phyloP scores from a whole-genome alignment of 1,140 invertebrate species.

The Hylyphantes graminicola region DNA sequence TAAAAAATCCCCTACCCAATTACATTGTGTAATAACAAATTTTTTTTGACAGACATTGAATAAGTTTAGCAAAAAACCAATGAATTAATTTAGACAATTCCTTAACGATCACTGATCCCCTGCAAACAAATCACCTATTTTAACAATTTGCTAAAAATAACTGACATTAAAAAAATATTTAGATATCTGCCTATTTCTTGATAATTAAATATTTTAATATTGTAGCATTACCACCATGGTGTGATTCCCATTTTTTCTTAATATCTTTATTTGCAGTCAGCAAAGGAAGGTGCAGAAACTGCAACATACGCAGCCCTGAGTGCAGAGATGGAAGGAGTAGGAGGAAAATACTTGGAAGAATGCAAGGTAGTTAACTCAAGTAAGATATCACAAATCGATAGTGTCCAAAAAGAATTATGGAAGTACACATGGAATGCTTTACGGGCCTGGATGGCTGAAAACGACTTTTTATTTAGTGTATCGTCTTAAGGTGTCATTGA shows the following conservation, averaged over 20 bases:
- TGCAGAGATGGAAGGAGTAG: slow-evolving; percentile 76
- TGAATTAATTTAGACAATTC: too few species aligned
- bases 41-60: too few species aligned
- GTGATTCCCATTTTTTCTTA: background rate
- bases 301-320: slow-evolving; percentile 80
- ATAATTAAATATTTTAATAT: too few species aligned
- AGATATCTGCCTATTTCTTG: too few species aligned
- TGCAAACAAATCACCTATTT: too few species aligned
- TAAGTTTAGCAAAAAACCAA: too few species aligned
- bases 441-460: slow-evolving; percentile 45
- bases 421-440: slow-evolving; percentile 62
- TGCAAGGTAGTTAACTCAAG: slow-evolving; percentile 71
- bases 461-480: background rate
- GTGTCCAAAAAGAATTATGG: slow-evolving; percentile 73
- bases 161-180: too few species aligned
- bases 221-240: background rate
- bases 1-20: too few species aligned
- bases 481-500: too few species aligned
- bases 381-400: slow-evolving; percentile 69
- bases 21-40: too few species aligned
- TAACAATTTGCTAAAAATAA: too few species aligned
- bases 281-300: slow-evolving; percentile 79
- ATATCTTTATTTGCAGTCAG: slow-evolving; percentile 71
- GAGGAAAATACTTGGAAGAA: slow-evolving; percentile 77
- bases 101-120: too few species aligned